These are phyloP conservation scores for Procambarus clarkii DNA, from an alignment of 1,140 invertebrate species.

Conservation along the genomic window DNA sequence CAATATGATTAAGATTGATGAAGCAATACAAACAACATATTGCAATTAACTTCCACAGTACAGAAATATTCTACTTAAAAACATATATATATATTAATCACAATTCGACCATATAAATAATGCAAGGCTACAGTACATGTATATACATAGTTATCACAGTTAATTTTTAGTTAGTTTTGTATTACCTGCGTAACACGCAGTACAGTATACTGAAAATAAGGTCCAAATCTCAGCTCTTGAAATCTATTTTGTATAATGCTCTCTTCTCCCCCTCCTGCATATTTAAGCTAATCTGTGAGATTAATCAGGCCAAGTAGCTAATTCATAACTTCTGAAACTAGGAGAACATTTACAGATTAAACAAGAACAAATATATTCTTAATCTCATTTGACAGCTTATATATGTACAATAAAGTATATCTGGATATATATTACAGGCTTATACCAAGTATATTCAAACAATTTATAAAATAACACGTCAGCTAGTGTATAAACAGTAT, in stretches of 20 bases:
- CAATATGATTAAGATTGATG: too few relatives aligned
- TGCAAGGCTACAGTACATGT: too few relatives aligned
- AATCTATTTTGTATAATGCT: not conserved
- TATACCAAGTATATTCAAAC: constrained; percentile 55
- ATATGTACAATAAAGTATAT: constrained; percentile 62
- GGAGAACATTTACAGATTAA: constrained; percentile 13
- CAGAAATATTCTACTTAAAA: too few relatives aligned
- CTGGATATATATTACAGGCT: constrained; percentile 63
- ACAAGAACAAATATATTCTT: constrained; percentile 39
- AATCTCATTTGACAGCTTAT: constrained; percentile 51
- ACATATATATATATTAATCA: too few relatives aligned
- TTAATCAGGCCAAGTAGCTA: constrained; percentile 9
- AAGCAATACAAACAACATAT: too few relatives aligned
- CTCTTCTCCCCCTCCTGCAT: not conserved
- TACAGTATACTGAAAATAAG: too few relatives aligned
- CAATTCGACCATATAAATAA: too few relatives aligned
- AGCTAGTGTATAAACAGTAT: constrained; percentile 68
- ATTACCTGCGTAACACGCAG: too few relatives aligned
- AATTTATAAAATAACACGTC: constrained; percentile 69
- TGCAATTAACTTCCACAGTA: too few relatives aligned
- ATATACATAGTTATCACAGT: too few relatives aligned
- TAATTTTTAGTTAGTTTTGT: too few relatives aligned
- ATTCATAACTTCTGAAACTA: constrained; percentile 14
- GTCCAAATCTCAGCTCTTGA: not conserved
- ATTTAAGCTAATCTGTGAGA: not conserved